Evolutionary conservation across 1,140 invertebrate genomes (phyloP), one percentile per base, ranked within the genome.

Genomic region (Diachasma alloeum): DNA sequence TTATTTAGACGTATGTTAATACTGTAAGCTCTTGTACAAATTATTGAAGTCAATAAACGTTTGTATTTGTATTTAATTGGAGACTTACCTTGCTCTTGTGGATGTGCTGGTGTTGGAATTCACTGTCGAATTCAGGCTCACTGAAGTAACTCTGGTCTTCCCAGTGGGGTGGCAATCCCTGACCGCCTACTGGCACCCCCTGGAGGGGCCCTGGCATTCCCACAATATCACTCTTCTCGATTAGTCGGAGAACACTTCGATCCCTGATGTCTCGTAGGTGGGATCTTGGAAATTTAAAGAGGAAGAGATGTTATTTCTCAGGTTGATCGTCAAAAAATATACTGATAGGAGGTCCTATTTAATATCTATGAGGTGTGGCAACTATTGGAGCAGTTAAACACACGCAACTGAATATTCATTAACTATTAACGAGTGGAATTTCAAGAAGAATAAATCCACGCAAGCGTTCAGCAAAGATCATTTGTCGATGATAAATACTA

Each of bases 81-180:
- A 36, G 0, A 88, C 93, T 92, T 90, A 97, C 96, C 93, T 97
- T 97, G 78, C 94, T 94, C 87, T 97, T 96, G 86, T 97, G 96
- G 67, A 97, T 96, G 87, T 98, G 96, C 88, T 97, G 96, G 87
- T 96, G 95, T 83, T 97, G 96, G 86, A 96, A 97, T 81, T 97
- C 96, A 22, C 96, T 96, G 87, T 97, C 96, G 83, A 97, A 97
- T 88, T 98, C 96, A 0, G 96, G 96, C 83, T 97, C 96, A 80
- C 95, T 97, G 91, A 97, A 97, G 87, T 97, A 97, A 81, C 95
- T 97, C 82, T 94, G 94, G 85, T 95, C 94, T 90, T 96, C 91
- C 84, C 92, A 91, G 86, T 91, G 89, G 73, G 86, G 83, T 2
- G 87, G 87, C n/a, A 88, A 78, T 53, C 87, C 83, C 73, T 80